These are phyloP conservation scores for Epirrhoe alternata DNA, from an alignment of 2,888 invertebrate species.

Conservation along the genomic window DNA sequence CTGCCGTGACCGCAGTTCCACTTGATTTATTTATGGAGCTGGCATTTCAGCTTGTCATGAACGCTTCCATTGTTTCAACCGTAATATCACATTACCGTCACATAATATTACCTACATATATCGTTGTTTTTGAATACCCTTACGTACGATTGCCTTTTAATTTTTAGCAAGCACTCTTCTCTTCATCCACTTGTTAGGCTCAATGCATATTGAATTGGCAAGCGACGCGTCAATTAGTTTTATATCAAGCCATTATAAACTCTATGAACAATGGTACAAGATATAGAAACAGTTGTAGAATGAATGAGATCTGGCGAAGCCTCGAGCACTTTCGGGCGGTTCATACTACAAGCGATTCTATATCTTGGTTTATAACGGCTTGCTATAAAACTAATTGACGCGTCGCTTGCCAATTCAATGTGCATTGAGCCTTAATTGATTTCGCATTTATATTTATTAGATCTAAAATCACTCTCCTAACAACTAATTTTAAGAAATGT, in stretches of 20 bases:
- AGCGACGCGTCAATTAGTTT: not conserved
- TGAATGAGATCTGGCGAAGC: no score
- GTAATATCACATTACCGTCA: not conserved
- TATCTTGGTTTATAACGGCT: no score
- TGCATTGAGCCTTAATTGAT: no score
- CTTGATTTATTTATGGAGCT: constrained; percentile 18
- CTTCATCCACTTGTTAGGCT: not conserved
- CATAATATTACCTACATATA: no score
- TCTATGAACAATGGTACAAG: no score
- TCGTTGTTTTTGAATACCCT: not conserved
- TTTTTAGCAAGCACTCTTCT: not conserved
- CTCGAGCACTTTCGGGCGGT: no score
- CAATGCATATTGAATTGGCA: no score
- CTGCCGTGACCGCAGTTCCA: constrained; percentile 19
- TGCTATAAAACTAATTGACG: no score
- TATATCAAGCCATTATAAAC: no score
- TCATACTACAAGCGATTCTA: no score
- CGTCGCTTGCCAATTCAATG: no score
- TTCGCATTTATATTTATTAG: not conserved
- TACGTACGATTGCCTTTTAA: not conserved
- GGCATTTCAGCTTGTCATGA: constrained; percentile 13
- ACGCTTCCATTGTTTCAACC: constrained; percentile 3
- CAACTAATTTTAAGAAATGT: not conserved
- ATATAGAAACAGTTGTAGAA: no score
- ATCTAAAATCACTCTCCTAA: not conserved